phyloP scores from a whole-genome alignment of 2,113 vertebrate genomes.

The Herpailurus yagouaroundi region DNA sequence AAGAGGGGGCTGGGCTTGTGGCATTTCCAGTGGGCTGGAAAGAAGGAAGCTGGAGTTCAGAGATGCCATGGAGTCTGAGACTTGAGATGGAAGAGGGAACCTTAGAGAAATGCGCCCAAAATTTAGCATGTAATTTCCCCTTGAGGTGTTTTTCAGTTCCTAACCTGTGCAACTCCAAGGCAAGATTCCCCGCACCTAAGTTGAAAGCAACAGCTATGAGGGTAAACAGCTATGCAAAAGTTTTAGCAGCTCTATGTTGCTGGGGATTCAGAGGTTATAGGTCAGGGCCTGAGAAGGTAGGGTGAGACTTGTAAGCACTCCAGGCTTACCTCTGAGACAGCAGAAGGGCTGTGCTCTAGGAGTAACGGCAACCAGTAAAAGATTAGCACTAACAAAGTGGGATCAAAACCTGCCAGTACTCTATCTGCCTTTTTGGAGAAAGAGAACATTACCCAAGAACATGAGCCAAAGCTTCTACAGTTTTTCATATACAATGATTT shows the following conservation, averaged over 20 bases:
- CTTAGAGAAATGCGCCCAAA: background rate
- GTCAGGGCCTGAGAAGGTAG: background rate
- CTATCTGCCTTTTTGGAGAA: background rate
- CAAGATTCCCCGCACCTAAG: background rate
- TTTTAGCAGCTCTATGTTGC: background rate
- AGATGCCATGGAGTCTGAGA: background rate
- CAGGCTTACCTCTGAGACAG: background rate
- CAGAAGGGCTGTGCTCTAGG: background rate
- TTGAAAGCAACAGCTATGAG: background rate
- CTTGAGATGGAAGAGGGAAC: background rate
- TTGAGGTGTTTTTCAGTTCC: background rate
- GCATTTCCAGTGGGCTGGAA: background rate
- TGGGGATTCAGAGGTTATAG: background rate
- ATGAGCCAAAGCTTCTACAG: background rate
- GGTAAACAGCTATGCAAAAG: background rate
- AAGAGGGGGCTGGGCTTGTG: background rate
- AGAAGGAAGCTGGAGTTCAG: background rate
- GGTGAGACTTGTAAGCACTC: background rate
- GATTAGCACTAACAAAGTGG: background rate
- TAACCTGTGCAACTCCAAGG: background rate
- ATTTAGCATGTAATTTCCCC: background rate
- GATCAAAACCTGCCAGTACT: background rate
- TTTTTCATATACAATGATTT: background rate
- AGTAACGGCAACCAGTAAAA: background rate
- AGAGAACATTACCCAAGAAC: background rate